Percentiles rank a stretch among this genome's conserved stretches.
Conservation (phyloP, 2,797 vertebrate species). For the Peromyscus nudipes region DNA sequence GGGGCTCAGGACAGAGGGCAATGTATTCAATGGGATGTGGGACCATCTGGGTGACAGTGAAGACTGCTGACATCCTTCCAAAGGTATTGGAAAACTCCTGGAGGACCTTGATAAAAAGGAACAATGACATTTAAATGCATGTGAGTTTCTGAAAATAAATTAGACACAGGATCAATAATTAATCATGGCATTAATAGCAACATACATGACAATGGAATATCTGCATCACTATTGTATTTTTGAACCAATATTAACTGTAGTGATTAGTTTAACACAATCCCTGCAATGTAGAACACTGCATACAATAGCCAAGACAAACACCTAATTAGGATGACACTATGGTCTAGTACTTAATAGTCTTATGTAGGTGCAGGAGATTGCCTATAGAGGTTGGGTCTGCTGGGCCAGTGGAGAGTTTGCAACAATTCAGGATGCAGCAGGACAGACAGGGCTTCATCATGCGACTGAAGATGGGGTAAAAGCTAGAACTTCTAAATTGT, state of each 20-base stretch:
- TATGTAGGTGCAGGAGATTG: not conserved
- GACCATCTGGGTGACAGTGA: rapidly evolving
- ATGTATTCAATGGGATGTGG: not conserved
- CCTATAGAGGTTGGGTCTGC: not conserved
- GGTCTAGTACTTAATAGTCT: not conserved
- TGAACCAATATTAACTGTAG: not conserved
- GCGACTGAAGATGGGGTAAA: too few species aligned
- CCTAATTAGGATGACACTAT: not conserved
- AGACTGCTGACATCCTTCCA: too few species aligned
- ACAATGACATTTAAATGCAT: not conserved
- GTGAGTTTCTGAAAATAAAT: not conserved
- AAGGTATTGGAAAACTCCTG: not conserved
- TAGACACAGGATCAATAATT: not conserved
- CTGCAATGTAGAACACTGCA: not conserved
- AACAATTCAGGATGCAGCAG: too few species aligned
- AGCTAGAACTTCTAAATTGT: not conserved
- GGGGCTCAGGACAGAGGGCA: not conserved
- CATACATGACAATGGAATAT: not conserved
- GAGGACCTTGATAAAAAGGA: not conserved
- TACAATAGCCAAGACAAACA: not conserved
- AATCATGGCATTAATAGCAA: not conserved
- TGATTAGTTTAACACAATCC: not conserved
- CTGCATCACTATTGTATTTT: not conserved
- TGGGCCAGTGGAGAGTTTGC: not conserved
- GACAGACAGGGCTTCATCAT: not conserved